Evolutionary conservation across 2,113 vertebrate species (phyloP), one percentile per base, ranked within the genome.

Genomic region (Oreochromis spilurus): DNA sequence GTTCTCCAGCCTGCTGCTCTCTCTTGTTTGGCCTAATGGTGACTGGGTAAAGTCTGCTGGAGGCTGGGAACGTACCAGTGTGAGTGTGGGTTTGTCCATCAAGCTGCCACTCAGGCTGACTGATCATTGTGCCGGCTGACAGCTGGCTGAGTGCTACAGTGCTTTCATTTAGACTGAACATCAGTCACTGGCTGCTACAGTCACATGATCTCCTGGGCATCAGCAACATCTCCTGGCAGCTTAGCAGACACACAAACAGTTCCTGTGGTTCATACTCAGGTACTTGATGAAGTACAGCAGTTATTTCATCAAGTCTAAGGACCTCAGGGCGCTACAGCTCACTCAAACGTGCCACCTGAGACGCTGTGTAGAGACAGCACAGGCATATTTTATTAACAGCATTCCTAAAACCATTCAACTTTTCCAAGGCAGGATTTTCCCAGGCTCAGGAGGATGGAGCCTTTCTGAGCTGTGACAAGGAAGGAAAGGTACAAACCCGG

Each of bases 121-220:
- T 31, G 86, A 78, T 89, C 94, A 88, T 90, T 91, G 91, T 93
- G 90, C 83, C 31, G 1, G 13, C 83, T 89, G 93, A 90, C 91
- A 92, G 93, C 81, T 16, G 79, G 85, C 90, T 88, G 87, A 95
- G 88, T 79, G 88, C 91, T 92, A 88, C 87, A 89, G 88, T 81
- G 54, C 81, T 90, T 93, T 87, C 78, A 92, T 94, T 93, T 91
- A 91, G 86, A 90, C 87, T 55, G 79, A 84, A 89, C 90, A 91
- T 91, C 89, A 88, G 83, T 94, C 93, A 90, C 50, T 36, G 88
- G 85, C 85, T 58, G 62, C 89, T 81, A 67, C 48, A 60, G 85
- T 62, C 84, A 79, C 83, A 83, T 21, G 12, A 21, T 36, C 45
- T 29, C 78, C 82, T 6, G n/a, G 52, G 52, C 52, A 54, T 21